Conservation (phyloP, 2,888 invertebrate species). For the Drosophila acutilabella region DNA sequence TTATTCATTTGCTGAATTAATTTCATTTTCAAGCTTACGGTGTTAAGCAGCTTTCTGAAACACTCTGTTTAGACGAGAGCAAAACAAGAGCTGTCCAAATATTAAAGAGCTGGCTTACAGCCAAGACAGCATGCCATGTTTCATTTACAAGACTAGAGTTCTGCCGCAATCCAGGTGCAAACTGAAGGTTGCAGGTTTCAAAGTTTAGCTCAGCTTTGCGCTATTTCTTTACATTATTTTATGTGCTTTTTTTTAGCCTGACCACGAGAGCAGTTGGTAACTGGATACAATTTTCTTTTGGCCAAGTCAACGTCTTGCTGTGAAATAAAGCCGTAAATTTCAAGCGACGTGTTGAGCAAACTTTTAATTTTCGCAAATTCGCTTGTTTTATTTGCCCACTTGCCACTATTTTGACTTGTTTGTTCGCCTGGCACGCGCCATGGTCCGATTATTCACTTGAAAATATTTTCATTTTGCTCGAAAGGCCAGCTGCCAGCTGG, state of each 20-base stretch:
- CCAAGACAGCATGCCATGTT: conserved; percentile 54
- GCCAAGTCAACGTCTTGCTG: conserved; percentile 26
- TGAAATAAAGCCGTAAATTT: conserved; percentile 59
- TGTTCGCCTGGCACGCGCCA: conserved; percentile 55
- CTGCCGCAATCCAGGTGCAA: conserved; percentile 24
- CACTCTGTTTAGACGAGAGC: background rate
- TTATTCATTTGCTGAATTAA: conserved; percentile 3
- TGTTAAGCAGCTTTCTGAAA: background rate
- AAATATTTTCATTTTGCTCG: conserved; percentile 51
- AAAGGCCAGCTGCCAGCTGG: conserved; percentile 11
- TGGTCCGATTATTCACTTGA: conserved; percentile 57
- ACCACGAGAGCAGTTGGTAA: conserved; percentile 24
- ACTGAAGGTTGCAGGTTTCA: conserved; percentile 22
- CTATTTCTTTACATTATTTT: conserved; percentile 17
- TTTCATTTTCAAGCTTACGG: background rate
- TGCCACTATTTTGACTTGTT: conserved; percentile 61
- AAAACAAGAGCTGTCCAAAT: conserved; percentile 39
- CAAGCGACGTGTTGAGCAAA: conserved; percentile 63
- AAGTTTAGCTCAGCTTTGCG: conserved; percentile 33
- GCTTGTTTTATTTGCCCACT: conserved; percentile 63
- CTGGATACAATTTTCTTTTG: conserved; percentile 23
- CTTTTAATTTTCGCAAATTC: conserved; percentile 67
- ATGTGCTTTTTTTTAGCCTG: conserved; percentile 13
- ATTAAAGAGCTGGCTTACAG: conserved; percentile 50
- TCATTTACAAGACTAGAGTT: conserved; percentile 27